Conservation (phyloP, 2,113 vertebrate genomes). For the Okapia johnstoni region DNA sequence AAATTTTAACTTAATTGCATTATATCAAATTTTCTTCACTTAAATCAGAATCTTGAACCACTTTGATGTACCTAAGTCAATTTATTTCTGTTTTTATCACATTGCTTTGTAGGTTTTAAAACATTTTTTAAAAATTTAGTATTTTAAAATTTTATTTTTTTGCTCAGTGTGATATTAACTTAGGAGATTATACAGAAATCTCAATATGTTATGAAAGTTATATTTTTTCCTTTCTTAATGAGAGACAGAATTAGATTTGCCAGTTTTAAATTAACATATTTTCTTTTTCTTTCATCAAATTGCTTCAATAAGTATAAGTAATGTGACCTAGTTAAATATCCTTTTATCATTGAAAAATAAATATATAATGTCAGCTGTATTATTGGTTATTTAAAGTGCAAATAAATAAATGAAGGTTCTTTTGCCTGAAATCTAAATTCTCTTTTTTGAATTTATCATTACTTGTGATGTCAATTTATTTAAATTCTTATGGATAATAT, state of each 20-base stretch:
- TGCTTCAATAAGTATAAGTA: not conserved
- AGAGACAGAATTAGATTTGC: not conserved
- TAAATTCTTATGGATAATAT: not conserved
- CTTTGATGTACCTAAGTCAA: not conserved
- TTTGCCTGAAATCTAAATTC: not conserved
- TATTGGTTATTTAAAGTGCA: not conserved
- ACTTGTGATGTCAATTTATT: slow-evolving; percentile 5
- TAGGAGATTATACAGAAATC: not conserved
- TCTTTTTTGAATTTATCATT: slow-evolving; percentile 21
- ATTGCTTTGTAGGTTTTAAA: not conserved
- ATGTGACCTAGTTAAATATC: not conserved
- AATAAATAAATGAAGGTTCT: not conserved
- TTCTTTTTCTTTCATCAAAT: not conserved
- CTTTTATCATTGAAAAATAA: not conserved
- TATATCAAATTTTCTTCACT: not conserved
- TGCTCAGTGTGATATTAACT: not conserved
- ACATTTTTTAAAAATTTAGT: not conserved
- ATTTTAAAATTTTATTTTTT: not conserved
- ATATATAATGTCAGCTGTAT: not conserved
- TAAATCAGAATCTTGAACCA: not conserved
- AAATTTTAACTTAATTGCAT: not conserved
- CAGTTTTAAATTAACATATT: not conserved
- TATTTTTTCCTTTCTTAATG: not conserved
- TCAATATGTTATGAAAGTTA: not conserved
- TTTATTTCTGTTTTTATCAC: not conserved